phyloP scores from a whole-genome alignment of 2,888 invertebrate species.

The Tortrix viridana region DNA sequence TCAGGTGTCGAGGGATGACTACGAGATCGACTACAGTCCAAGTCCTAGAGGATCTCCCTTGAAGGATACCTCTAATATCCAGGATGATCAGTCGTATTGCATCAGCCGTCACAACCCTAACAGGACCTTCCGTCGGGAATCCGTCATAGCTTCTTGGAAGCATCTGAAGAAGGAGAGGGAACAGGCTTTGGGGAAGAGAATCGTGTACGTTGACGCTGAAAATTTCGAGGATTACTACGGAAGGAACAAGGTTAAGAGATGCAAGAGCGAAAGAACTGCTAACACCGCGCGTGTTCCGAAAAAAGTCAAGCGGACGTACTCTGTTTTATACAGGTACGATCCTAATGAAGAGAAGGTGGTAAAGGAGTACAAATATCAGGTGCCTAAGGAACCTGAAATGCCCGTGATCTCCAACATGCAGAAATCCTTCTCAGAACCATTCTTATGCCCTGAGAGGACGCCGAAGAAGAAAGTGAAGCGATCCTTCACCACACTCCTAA shows the following conservation, averaged over 20 bases:
- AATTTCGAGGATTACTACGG: conserved; percentile 76
- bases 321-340: conserved; percentile 77
- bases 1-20: conserved; percentile 79
- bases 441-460: conserved; percentile 63
- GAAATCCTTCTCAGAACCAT: conserved; percentile 73
- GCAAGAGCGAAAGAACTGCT: conserved; percentile 74
- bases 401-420: conserved; percentile 54
- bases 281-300: conserved; percentile 63
- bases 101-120: conserved; percentile 81
- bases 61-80: conserved; percentile 78
- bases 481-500: conserved; percentile 75
- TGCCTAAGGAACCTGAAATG: conserved; percentile 59
- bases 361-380: conserved; percentile 77
- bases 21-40: conserved; percentile 73
- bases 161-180: conserved; percentile 79
- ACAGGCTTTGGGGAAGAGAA: conserved; percentile 73
- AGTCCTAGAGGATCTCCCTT: conserved; percentile 76
- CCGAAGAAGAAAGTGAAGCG: conserved; percentile 79
- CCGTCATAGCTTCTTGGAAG: conserved; percentile 81
- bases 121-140: conserved; percentile 78
- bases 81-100: conserved; percentile 70
- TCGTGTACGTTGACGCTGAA: conserved; percentile 74
- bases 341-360: conserved; percentile 75
- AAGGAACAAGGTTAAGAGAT: conserved; percentile 75
- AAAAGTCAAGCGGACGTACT: conserved; percentile 78